phyloP scores from a whole-genome alignment of 2,113 vertebrate species.

The Calidris pugnax region DNA sequence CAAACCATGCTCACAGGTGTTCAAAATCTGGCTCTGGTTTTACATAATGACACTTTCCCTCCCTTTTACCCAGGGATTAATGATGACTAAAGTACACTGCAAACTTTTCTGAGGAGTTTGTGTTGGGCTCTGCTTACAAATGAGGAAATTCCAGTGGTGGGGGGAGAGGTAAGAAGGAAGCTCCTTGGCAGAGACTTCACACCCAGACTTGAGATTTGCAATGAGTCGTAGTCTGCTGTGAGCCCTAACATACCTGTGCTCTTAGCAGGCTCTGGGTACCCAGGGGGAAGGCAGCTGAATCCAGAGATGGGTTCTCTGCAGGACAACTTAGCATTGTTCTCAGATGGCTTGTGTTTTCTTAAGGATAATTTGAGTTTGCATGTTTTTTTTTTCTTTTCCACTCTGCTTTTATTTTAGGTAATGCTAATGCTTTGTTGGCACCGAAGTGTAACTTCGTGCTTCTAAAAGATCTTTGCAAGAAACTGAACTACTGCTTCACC shows the following conservation, averaged over 20 bases:
- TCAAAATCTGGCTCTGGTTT: conserved; percentile 22
- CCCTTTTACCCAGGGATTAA: conserved; percentile 1
- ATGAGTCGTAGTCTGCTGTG: neutral
- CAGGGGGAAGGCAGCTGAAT: neutral
- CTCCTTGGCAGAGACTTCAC: neutral
- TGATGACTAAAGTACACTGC: neutral
- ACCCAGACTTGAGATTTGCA: neutral
- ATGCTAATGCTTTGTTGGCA: neutral
- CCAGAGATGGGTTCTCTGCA: neutral
- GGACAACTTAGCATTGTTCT: neutral
- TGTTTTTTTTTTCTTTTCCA: neutral
- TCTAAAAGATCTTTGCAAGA: neutral
- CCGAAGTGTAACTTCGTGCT: neutral
- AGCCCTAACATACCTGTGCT: neutral
- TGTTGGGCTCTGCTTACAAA: neutral
- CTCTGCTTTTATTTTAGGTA: neutral
- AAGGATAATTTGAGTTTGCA: neutral
- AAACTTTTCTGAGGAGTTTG: neutral
- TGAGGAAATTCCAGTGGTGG: neutral
- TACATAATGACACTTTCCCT: neutral
- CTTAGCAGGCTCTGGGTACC: neutral
- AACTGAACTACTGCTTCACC: neutral
- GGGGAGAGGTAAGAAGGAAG: neutral
- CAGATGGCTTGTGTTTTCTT: neutral
- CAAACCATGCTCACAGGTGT: neutral